Percentiles rank a stretch among this genome's conserved stretches.
Conservation (phyloP, 2,797 vertebrate species). For the Coccyzus lansbergi region DNA sequence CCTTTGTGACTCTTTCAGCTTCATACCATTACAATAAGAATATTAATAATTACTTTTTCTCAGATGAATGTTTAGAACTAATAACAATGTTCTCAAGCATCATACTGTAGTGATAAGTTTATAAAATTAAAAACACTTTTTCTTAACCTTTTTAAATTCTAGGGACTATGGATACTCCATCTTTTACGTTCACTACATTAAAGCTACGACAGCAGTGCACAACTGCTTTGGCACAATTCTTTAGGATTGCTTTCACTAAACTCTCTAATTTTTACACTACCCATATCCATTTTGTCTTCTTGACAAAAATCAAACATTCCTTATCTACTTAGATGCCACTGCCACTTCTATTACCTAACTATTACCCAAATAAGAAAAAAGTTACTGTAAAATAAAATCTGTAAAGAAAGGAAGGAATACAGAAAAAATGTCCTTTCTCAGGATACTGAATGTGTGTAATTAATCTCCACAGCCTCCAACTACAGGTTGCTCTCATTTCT, state of each 20-base stretch:
- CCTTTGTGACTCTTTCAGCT: background rate
- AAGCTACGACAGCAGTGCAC: background rate
- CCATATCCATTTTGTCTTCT: background rate
- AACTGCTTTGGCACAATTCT: background rate
- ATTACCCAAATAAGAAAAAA: background rate
- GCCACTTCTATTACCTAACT: background rate
- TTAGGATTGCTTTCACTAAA: background rate
- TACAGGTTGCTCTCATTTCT: background rate
- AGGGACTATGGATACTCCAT: background rate
- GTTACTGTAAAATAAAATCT: background rate
- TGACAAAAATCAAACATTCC: background rate
- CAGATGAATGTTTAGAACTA: background rate
- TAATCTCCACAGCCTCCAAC: background rate
- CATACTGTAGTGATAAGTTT: background rate
- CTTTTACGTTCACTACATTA: background rate
- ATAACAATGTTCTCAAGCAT: background rate
- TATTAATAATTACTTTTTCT: background rate
- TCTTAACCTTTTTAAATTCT: background rate
- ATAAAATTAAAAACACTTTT: background rate
- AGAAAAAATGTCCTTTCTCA: background rate
- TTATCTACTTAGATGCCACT: background rate
- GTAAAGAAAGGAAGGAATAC: background rate
- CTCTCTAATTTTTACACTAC: background rate
- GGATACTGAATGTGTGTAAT: background rate
- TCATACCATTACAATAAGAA: background rate